phyloP scores from a whole-genome alignment of 1,140 invertebrate species.

The Heliconius himera region DNA sequence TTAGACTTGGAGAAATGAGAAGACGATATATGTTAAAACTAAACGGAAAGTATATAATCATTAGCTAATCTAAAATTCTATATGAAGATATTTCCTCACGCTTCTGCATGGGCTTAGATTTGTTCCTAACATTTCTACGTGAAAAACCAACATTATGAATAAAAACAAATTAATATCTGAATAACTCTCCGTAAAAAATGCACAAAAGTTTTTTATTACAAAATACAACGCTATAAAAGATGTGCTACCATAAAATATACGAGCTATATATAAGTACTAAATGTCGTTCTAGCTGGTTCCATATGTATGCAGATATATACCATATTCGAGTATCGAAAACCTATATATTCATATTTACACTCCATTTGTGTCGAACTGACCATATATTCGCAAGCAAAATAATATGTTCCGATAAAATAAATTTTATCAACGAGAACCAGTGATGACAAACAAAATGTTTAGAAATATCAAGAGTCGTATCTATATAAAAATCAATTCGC shows the following conservation, averaged over 20 bases:
- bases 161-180: background rate
- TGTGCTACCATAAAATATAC: background rate
- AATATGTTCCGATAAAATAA: constrained; percentile 25
- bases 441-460: constrained; percentile 59
- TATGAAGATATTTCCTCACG: too few relatives aligned
- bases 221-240: background rate
- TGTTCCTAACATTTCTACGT: too few relatives aligned
- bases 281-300: background rate
- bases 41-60: too few relatives aligned
- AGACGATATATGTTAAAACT: too few relatives aligned
- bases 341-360: constrained; percentile 17
- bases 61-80: too few relatives aligned
- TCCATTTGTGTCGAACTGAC: constrained; percentile 7
- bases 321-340: constrained; percentile 2
- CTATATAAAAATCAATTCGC: constrained; percentile 77
- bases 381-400: constrained; percentile 3
- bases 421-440: constrained; percentile 29
- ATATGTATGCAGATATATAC: background rate
- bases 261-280: background rate
- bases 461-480: constrained; percentile 48
- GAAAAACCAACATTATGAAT: background rate
- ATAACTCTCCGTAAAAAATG: background rate
- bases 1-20: too few relatives aligned
- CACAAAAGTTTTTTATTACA: background rate
- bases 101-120: too few relatives aligned